Evolutionary conservation across 2,888 invertebrate genomes (phyloP).

Genomic region (Drosophila paracracens): DNA sequence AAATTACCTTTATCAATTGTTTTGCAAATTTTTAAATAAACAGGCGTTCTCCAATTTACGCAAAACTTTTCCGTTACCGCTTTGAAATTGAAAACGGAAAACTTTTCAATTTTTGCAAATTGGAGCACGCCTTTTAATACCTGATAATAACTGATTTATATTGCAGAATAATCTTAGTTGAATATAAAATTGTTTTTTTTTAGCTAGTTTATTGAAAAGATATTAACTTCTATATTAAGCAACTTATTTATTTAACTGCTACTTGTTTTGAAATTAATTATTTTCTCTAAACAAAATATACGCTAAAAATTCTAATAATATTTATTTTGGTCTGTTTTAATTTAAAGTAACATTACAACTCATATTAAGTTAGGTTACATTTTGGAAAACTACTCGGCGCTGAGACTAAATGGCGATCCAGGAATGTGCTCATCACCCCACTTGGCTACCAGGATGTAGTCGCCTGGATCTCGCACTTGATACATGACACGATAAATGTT

Average conservation of each 20-base stretch:
- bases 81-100: background rate
- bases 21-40: background rate
- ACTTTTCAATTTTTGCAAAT: background rate
- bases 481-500: constrained; percentile 96
- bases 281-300: background rate
- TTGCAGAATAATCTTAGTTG: background rate
- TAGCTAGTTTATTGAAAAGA: background rate
- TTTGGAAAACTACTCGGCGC: constrained; percentile 6
- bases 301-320: background rate
- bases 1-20: background rate
- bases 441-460: constrained; percentile 96
- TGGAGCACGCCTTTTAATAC: background rate
- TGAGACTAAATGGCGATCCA: constrained; percentile 92
- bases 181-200: background rate
- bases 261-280: background rate
- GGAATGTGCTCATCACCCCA: constrained; percentile 99
- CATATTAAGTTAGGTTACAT: background rate
- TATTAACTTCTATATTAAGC: background rate
- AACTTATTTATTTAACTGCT: background rate
- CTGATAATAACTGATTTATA: background rate
- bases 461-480: constrained; percentile 94
- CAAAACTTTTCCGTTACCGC: background rate
- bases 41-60: background rate
- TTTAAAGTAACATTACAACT: background rate
- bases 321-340: background rate